Conservation (phyloP, 2,888 invertebrate species). For the Heliconius hortense region DNA sequence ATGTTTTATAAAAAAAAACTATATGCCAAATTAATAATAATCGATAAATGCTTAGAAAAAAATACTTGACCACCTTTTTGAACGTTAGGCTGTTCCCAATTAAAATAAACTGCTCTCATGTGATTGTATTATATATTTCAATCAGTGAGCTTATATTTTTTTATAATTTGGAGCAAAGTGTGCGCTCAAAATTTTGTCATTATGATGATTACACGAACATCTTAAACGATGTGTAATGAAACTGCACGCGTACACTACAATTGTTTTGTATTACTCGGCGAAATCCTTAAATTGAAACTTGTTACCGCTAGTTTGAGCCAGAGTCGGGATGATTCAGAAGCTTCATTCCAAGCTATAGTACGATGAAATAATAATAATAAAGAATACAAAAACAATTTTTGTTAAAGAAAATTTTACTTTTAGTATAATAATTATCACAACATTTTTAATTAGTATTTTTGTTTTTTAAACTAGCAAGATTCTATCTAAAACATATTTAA, state of each 20-base stretch:
- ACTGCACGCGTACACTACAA: constrained; percentile 54
- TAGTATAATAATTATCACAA: not conserved
- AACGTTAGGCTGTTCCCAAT: not conserved
- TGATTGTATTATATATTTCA: not conserved
- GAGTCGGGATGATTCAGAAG: constrained; percentile 47
- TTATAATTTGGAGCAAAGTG: not conserved
- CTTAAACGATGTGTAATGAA: constrained; percentile 51
- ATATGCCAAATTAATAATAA: not conserved
- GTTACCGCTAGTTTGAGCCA: constrained; percentile 61
- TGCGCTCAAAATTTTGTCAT: not conserved
- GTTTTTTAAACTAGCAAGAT: too few relatives aligned
- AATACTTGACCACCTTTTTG: not conserved
- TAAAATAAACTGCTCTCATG: too few relatives aligned
- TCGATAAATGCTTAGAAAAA: not conserved
- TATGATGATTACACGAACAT: constrained; percentile 8
- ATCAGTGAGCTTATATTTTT: not conserved
- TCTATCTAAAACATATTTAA: too few relatives aligned
- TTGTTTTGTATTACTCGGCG: constrained; percentile 70
- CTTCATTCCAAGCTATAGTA: constrained; percentile 32
- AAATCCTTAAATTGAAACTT: constrained; percentile 69
- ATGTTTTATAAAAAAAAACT: not conserved
- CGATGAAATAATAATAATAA: too few relatives aligned
- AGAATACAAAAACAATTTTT: not conserved
- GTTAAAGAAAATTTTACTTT: not conserved
- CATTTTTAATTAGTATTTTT: not conserved